These are phyloP conservation scores for Gibbula magus DNA, from an alignment of 2,888 invertebrate genomes.

Conservation along the genomic window DNA sequence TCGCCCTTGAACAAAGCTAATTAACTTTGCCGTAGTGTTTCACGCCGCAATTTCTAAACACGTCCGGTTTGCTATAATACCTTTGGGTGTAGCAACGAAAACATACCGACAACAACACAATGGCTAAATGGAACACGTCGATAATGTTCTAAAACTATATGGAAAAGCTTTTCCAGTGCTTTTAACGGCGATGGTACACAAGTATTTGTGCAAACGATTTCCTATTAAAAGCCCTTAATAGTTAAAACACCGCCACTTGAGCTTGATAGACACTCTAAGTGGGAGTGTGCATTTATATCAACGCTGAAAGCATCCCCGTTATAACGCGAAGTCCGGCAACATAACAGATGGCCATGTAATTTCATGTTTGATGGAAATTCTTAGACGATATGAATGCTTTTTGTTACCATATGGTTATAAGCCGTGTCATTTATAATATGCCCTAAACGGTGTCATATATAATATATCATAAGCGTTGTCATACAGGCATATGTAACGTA, in stretches of 20 bases:
- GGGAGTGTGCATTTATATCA: background rate
- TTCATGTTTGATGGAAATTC: no score
- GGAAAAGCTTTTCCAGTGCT: slow-evolving; percentile 8
- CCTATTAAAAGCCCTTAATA: slow-evolving; percentile 15
- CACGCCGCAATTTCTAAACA: background rate
- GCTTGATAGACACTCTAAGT: background rate
- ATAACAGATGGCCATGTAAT: background rate
- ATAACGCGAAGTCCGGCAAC: background rate
- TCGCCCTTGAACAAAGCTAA: background rate
- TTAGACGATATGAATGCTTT: no score
- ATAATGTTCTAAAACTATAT: slow-evolving; percentile 8
- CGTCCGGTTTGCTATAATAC: background rate
- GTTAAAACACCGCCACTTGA: background rate
- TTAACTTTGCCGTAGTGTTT: background rate
- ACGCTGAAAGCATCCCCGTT: background rate
- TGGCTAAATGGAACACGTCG: background rate
- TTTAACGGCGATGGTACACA: background rate
- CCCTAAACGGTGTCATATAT: no score
- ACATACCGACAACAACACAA: background rate
- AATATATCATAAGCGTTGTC: no score
- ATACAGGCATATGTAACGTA: no score
- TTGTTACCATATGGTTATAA: no score
- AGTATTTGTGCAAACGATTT: slow-evolving; percentile 13
- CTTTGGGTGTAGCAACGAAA: background rate
- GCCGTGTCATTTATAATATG: no score